Percentiles rank a stretch among this genome's conserved stretches.
Conservation (phyloP, 2,888 invertebrate genomes). For the Phyllotreta cruciferae region DNA sequence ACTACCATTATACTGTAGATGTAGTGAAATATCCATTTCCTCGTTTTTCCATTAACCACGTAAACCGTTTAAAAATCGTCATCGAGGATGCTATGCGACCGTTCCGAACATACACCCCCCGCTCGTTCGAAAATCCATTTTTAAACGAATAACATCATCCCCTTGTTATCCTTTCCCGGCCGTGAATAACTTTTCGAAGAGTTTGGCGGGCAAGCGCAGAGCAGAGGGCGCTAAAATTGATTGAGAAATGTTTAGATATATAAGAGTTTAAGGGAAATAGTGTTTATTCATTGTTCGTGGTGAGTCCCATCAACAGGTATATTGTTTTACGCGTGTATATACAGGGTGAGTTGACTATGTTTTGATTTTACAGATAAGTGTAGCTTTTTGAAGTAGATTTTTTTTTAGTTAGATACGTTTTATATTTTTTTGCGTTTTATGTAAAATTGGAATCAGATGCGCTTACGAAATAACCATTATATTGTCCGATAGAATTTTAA, state of each 20-base stretch:
- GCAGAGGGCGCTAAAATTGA: slow-evolving; percentile 48
- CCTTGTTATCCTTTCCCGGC: slow-evolving; percentile 4
- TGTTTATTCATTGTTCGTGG: slow-evolving; percentile 39
- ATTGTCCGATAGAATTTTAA: too few species aligned
- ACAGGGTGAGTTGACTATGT: slow-evolving; percentile 29
- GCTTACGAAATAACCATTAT: too few species aligned
- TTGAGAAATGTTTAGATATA: slow-evolving; percentile 46
- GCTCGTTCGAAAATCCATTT: slow-evolving; percentile 18
- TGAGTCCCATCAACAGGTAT: slow-evolving; percentile 40
- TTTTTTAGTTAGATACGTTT: background rate
- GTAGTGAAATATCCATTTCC: too few species aligned
- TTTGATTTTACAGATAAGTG: background rate
- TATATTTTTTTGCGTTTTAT: too few species aligned
- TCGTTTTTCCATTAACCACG: too few species aligned
- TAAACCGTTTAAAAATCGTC: too few species aligned
- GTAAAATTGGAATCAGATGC: too few species aligned
- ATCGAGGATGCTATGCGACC: background rate
- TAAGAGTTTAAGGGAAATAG: slow-evolving; percentile 42
- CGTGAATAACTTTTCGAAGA: slow-evolving; percentile 21
- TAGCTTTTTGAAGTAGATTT: background rate
- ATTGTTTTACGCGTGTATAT: slow-evolving; percentile 27
- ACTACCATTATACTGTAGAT: too few species aligned
- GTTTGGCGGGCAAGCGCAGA: slow-evolving; percentile 40
- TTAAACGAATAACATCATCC: slow-evolving; percentile 22
- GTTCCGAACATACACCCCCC: slow-evolving; percentile 2